Base-by-base conservation (phyloP, 2,888 invertebrate species). In the Galerucella pusilla region DNA sequence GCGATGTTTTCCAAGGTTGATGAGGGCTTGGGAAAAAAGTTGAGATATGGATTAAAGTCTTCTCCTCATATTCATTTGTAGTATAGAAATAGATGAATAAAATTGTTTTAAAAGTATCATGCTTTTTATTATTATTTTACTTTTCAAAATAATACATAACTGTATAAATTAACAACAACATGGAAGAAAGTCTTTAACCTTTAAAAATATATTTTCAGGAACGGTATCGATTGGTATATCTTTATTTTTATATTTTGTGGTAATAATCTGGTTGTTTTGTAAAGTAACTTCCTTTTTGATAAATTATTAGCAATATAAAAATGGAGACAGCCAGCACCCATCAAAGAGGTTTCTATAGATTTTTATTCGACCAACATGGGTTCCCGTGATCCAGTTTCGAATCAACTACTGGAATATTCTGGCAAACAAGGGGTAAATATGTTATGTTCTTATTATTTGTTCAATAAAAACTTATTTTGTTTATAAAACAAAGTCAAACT, bases 1-100 rank as follows among this genome's bases (percentile, higher is more conserved):
- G 92, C 91, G 82, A 94, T 95, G 85, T 97, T 97, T 85, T 88
- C 91, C n/a, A 91, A 94, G 84, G 94, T 95, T 0, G 94, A 97
- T 87, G 89, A 92, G 0, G 95, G 95, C 71, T 92, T 96, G 74
- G 96, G 97, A 0, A 90, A 89, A 82, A 90, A 92, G 85, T 88
- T 97, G 11, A 91, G 91, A 11, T 91, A 93, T 52, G 81, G 81
- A 35, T 74, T 85, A n/a, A 73, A 76, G 28, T 45, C 74, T 45
- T 78, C 80, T 16, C 66, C 80, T 10, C 81, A 83, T 64, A 81
- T 84, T 35, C 81, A 81, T 68, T 72, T 82, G 71, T 84, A 77
- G 10, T 25, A 12, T 61, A 7, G 2, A 9, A 61, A 60, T 60
- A 10, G 9, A 25, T n/a, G 2, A 57, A 57, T 52, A 45, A 45